Evolutionary conservation across 2,888 invertebrate genomes (phyloP).

Genomic region (Tanypteryx hageni): DNA sequence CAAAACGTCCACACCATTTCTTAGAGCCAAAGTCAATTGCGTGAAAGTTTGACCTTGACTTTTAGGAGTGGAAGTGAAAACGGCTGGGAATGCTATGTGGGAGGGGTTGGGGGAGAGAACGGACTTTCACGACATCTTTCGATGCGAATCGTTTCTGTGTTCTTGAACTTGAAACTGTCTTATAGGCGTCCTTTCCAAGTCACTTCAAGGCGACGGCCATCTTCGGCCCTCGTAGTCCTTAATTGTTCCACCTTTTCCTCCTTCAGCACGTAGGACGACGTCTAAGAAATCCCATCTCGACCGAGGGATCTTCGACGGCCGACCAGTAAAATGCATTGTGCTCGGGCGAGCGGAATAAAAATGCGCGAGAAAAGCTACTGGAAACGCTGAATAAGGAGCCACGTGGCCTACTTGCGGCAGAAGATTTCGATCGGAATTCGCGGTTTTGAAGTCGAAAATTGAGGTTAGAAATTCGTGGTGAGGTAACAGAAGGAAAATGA

Average conservation of each 20-base stretch:
- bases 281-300: not conserved
- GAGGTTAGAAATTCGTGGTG: not conserved
- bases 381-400: not conserved
- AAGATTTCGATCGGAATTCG: not conserved
- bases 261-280: not conserved
- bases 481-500: not conserved
- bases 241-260: not conserved
- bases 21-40: not conserved
- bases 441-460: not conserved
- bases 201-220: not conserved
- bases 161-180: conserved; percentile 41
- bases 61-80: not conserved
- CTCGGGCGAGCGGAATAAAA: not conserved
- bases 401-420: not conserved
- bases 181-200: not conserved
- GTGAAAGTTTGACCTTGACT: conserved; percentile 56
- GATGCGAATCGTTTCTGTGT: conserved; percentile 22
- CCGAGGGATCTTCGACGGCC: not conserved
- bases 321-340: not conserved
- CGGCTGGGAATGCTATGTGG: not conserved
- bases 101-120: not conserved
- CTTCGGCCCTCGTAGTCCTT: not conserved
- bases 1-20: not conserved
- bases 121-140: conserved; percentile 33
- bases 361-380: not conserved